Base-by-base conservation (phyloP, 2,797 vertebrate genomes). In the Fistularia tabacaria region DNA sequence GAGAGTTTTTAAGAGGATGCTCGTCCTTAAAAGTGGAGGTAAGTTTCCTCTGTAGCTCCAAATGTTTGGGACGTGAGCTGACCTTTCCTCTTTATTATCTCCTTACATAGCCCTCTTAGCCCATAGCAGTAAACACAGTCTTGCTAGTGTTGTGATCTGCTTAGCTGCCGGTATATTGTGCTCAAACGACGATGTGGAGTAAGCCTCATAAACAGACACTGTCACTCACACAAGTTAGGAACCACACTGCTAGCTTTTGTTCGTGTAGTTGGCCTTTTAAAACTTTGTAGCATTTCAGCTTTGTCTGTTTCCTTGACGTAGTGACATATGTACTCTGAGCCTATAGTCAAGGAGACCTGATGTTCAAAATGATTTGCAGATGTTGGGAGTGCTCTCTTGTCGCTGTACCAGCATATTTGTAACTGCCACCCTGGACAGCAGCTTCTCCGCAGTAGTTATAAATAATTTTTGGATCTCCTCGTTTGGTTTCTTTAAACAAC, bases 1-100 rank as follows among this genome's bases (percentile, higher is more conserved):
- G 75, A 58, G 93, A 95, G 84, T 99, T 99, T 89, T 79, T 98
- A 62, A 94, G 91, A 87, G 94, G 93, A 92, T 97, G 94, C 38
- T 52, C 82, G 0, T 53, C 89, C 38, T 86, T 99, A 67, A 94
- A 95, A 87, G 92, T 98, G 53, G 93, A 98, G 94, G 97, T 98
- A 89, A 94, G 94, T 82, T 66, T 41, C 10, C 10, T 49, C 8
- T 54, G 0, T 50, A 38, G 36, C 12, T 13, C 6, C 13, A 47
- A 0, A 14, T 54, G 40, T 56, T 57, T 51, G 54, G 54, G 53
- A 58, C 63, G 8, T 40, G 15, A 38, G 14, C 51, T 64, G 58
- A 71, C 46, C 51, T 54, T 12, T 47, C 25, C 59, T 43, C 52
- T 1, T 43, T 44, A 10, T 66, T 13, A 59, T 51, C 37, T 59